Evolutionary conservation across 1,140 invertebrate species (phyloP).

Genomic region (Scaptomyza hsui): DNA sequence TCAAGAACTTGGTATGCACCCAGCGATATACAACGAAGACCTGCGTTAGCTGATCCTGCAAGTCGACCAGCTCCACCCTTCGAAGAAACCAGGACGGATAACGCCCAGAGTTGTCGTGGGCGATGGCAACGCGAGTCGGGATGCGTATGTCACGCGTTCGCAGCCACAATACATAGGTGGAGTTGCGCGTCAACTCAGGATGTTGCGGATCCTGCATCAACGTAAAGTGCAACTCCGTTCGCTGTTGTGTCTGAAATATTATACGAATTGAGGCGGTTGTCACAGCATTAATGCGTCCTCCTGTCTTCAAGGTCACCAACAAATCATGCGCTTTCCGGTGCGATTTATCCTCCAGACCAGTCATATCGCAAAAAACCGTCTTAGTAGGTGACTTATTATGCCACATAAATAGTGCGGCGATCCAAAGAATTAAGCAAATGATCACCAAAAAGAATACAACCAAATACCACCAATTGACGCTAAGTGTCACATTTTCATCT

Average conservation of each 20-base stretch:
- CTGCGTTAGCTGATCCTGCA: constrained; percentile 41
- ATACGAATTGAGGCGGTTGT: constrained; percentile 48
- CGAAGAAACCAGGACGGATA: constrained; percentile 56
- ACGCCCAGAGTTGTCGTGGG: constrained; percentile 49
- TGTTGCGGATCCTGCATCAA: constrained; percentile 47
- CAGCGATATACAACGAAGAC: constrained; percentile 36
- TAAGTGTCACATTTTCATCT: not conserved
- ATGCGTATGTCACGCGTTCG: constrained; percentile 51
- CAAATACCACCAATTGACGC: not conserved
- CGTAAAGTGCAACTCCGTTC: constrained; percentile 8
- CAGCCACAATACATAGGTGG: constrained; percentile 41
- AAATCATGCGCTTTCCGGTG: constrained; percentile 43
- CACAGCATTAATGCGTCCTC: constrained; percentile 26
- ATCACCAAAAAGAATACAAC: too few species aligned
- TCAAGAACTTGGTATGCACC: constrained; percentile 20
- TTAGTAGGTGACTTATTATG: constrained; percentile 14
- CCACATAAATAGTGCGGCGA: not conserved
- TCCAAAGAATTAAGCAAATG: not conserved
- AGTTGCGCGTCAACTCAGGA: constrained; percentile 27
- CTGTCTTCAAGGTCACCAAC: constrained; percentile 40
- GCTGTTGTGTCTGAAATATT: not conserved
- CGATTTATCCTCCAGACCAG: not conserved
- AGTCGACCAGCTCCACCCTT: constrained; percentile 41
- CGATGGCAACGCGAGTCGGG: constrained; percentile 36
- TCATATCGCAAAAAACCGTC: constrained; percentile 26